Base-by-base conservation (phyloP, 1,140 invertebrate genomes). In the Philaenus spumarius region DNA sequence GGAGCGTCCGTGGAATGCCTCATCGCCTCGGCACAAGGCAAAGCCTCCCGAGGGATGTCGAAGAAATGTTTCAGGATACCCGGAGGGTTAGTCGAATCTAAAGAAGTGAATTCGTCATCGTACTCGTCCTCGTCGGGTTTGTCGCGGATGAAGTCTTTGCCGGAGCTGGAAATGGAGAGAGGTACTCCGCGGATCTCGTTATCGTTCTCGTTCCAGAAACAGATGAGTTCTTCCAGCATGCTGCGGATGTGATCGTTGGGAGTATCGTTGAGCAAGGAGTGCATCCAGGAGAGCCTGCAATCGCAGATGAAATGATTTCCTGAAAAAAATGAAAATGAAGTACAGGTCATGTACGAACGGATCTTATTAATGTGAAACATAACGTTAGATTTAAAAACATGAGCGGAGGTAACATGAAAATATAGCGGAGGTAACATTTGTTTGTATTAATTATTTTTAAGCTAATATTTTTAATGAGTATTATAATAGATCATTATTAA, bases 221-320 rank as follows among this genome's bases (percentile, higher is more conserved):
- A 89, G 55, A 79, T 81, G 30, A 87, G 75, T 40, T 81, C 75
- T 43, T 86, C 82, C 42, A 89, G 73, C 23, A 82, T 80, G 57
- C 79, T 77, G 60, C 79, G 79, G 55, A 87, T 79, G 65, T 80
- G 79, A 57, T 75, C 71, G 67, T 84, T 86, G 69, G 81, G 81
- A 58, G 86, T 88, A 59, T 86, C 83, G 69, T 87, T 87, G 60
- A 80, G 79, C 55, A 90, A 71, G 35, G 75, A 75, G 71, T 85
- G 83, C 72, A 89, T 82, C 87, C 86, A 90, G 52, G 82, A 77
- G 57, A 89, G 73, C 59, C 85, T 81, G 69, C 86, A 89, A 76
- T 89, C 85, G 72, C 87, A 90, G 59, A 46, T 20, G 43, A 55
- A 58, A 12, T 51, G 53, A 26, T 61, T 61, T 42, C 55, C 59